Evolutionary conservation across 2,113 vertebrate species (phyloP), one percentile per base, ranked within the genome.

Genomic region (Oncorhynchus clarkii): DNA sequence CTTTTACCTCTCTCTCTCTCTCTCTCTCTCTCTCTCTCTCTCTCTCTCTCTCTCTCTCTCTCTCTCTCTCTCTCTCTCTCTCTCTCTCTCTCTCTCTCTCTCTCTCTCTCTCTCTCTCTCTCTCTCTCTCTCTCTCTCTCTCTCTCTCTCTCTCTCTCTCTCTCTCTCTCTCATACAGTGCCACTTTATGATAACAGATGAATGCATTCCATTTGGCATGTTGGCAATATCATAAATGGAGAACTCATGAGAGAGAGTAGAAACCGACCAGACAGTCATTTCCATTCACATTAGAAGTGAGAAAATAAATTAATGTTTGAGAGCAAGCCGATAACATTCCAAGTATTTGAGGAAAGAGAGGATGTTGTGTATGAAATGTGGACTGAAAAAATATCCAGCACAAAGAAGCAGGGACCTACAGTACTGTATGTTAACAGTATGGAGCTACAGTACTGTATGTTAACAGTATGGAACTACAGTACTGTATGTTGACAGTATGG

Each of bases 241-340:
- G 78, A 83, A 51, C 49, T 74, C 82, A 84, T 81, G 73, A 70
- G 77, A 77, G 70, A 45, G 70, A 45, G 72, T 65, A 70, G 81
- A 82, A 31, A 72, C 71, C 18, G 76, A 76, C 39, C 39, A 11
- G 9, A 86, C 85, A 87, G 79, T 70, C 85, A 83, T 84, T 34
- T 78, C 77, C 62, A 72, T 81, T 80, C 39, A 54, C 29, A 73
- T 86, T 72, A 74, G 64, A 51, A 16, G 39, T 77, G 80, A 69
- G 69, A 74, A 81, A 85, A 83, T 3, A 51, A 16, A 12, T 51
- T 51, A 3, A 14, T 51, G 49, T 18, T 54, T 54, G 78, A 62
- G 73, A 86, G 80, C 77, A 65, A 78, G 88, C 84, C 75, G 31
- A 80, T 75, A 87, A 66, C 0, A n/a, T 84, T 86, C 71, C 1